Evolutionary conservation across 2,797 vertebrate species (phyloP), one percentile per base, ranked within the genome.

Genomic region (Cirrhinus mrigala): DNA sequence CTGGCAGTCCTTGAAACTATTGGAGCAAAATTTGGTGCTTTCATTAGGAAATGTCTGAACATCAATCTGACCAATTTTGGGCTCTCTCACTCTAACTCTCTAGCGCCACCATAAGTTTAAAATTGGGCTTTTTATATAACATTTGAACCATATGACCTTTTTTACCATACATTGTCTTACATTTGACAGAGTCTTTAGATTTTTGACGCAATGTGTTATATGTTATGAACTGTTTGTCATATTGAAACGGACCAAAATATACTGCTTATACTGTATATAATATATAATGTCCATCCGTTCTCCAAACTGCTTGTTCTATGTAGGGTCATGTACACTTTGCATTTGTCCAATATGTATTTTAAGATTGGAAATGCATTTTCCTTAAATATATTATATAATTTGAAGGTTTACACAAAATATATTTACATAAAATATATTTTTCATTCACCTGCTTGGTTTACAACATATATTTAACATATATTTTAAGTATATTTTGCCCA

Each of bases 41-140:
- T 76, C 22, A 60, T 44, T 46, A 4, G 3, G 2, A 11, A 62
- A 8, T 33, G 76, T 78, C 37, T 62, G 2, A 78, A 44, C 20
- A 78, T 78, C 20, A 78, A 2, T 78, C 54, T 78, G 22, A 78
- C 11, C 75, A 58, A 40, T 37, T 60, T 60, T 44, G 15, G 54
- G 6, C 3, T 44, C 22, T 58, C 40, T 24, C n/a, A 62, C 6
- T 69, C 37, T 60, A 16, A 44, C 58, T 64, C 48, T 18, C 3
- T 79, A 27, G 44, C 24, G 1, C 15, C n/a, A 24, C 15, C 8
- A 2, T 70, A 11, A 27, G 14, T 50, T 50, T 27, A 10, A 73
- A 50, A 2, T 27, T 73, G 15, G 44, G 24, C 14, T 4, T 48
- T 71, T 73, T n/a, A 24, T 48, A 12, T 11, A 69, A 18, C 16